These are phyloP conservation scores for Ectemnius cavifrons DNA, from an alignment of 2,888 invertebrate species.

Conservation along the genomic window DNA sequence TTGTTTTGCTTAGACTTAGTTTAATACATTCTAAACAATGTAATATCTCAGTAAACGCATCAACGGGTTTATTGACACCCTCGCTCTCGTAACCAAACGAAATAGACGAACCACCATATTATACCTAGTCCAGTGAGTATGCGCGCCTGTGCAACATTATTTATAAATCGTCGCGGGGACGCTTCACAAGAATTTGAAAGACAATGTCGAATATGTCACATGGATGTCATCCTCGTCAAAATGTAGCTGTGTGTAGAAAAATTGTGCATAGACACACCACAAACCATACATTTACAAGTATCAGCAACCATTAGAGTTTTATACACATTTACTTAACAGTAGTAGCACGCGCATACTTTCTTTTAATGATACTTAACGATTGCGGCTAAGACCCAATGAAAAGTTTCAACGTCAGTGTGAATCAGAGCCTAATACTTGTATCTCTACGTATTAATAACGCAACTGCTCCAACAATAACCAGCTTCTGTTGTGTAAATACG, in stretches of 20 bases:
- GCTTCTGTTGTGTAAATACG: no score
- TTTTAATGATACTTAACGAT: conserved; percentile 37
- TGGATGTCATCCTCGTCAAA: conserved; percentile 16
- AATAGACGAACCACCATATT: no score
- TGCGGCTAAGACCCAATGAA: conserved; percentile 45
- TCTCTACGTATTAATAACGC: no score
- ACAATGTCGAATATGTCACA: conserved; percentile 34
- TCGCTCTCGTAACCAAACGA: no score
- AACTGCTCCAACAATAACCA: no score
- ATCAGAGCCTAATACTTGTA: no score
- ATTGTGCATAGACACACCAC: conserved; percentile 43
- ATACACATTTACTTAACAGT: conserved; percentile 18
- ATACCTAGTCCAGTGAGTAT: no score
- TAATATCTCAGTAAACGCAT: no score
- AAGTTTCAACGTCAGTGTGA: conserved; percentile 4
- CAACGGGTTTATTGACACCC: no score
- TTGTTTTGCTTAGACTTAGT: no score
- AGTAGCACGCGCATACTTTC: conserved; percentile 30
- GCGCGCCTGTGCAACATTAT: no score
- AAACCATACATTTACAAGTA: conserved; percentile 39
- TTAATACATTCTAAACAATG: no score
- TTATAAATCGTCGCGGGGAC: conserved; percentile 1
- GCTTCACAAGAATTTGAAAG: conserved; percentile 37
- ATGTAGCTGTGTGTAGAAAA: conserved; percentile 43
- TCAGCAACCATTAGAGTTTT: conserved; percentile 19